Evolutionary conservation across 2,113 vertebrate genomes (phyloP), one percentile per base, ranked within the genome.

Genomic region (Austrofundulus limnaeus): DNA sequence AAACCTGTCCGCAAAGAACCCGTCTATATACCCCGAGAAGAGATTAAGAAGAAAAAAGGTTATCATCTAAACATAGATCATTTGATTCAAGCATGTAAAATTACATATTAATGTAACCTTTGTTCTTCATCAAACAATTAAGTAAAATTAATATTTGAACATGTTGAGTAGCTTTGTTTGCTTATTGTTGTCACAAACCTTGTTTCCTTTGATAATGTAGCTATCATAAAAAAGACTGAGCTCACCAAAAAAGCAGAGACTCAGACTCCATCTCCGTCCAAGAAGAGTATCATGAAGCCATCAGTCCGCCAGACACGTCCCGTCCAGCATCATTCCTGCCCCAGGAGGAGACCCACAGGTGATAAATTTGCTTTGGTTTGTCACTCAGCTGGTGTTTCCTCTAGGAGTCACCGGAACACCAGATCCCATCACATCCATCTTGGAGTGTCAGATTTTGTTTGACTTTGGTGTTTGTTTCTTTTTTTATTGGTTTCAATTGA

Each of bases 41-140:
- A 98, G 77, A 88, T 93, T 89, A 98, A 95, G 94, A 98, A 96
- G 94, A 99, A 97, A 95, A 99, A 98, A 98, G 97, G 97, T 99
- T 57, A 42, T 43, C 7, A 10, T 28, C 43, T 46, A 34, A 31
- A 12, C 14, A 16, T 13, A 19, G 11, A 37, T 38, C 3, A 20
- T 34, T 47, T 15, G 15, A 31, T 19, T n/a, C 13, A 21, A 34
- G 24, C 12, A 25, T 43, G 5, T 12, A 6, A 15, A 2, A 28
- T n/a, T 43, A 5, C 13, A 28, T 37, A 28, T 25, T 17, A n/a
- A 19, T n/a, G 15, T 17, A 13, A 17, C n/a, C n/a, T n/a, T n/a
- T n/a, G n/a, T n/a, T n/a, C n/a, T n/a, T n/a, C n/a, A n/a, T n/a
- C n/a, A n/a, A n/a, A n/a, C n/a, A n/a, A n/a, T n/a, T n/a, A n/a